Evolutionary conservation across 2,113 vertebrate genomes (phyloP).

Genomic region (Stictonetta naevosa): DNA sequence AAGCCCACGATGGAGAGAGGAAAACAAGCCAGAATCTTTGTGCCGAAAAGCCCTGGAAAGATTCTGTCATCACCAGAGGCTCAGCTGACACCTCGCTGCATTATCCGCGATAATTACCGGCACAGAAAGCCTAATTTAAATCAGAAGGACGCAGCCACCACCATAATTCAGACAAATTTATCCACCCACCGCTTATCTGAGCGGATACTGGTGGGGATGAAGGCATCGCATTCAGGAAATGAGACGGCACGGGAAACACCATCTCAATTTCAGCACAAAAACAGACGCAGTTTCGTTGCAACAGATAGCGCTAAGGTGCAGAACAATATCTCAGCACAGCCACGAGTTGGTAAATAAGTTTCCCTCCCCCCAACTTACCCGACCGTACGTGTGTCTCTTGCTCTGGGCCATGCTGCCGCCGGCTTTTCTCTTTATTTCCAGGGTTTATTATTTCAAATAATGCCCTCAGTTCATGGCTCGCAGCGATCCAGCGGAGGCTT

Average conservation of each 20-base stretch:
- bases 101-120: not conserved
- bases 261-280: not conserved
- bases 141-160: not conserved
- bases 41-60: not conserved
- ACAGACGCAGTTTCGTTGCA: not conserved
- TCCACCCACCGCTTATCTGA: not conserved
- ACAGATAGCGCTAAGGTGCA: not conserved
- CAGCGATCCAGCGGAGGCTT: not conserved
- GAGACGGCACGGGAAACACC: not conserved
- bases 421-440: not conserved
- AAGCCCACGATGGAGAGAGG: not conserved
- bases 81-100: not conserved
- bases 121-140: not conserved
- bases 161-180: not conserved
- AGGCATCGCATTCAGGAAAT: not conserved
- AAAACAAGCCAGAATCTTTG: not conserved
- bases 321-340: not conserved
- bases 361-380: slow-evolving; percentile 83
- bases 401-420: slow-evolving; percentile 87
- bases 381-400: slow-evolving; percentile 83
- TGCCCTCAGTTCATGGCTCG: not conserved
- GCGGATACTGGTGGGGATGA: not conserved
- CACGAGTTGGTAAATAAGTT: not conserved
- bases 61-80: not conserved
- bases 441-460: not conserved